phyloP scores from a whole-genome alignment of 92 coral and sea anemone genomes.

The Parazoanthus swiftii region DNA sequence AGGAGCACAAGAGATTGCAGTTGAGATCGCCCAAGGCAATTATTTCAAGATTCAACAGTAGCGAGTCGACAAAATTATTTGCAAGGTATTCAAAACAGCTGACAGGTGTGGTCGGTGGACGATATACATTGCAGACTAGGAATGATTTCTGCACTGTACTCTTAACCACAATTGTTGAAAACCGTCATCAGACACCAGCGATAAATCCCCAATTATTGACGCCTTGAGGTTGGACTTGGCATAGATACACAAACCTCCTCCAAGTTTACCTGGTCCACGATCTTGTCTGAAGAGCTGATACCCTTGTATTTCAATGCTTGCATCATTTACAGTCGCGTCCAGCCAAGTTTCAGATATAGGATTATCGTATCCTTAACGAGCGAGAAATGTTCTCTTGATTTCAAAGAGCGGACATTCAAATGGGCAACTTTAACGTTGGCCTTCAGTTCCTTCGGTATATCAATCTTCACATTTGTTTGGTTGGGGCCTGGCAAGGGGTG shows the following conservation, averaged over 20 bases:
- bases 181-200: constrained; percentile 20
- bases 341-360: background rate
- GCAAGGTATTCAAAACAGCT: constrained; percentile 47
- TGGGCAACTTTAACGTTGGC: no score
- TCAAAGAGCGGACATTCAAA: no score
- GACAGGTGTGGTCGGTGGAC: constrained; percentile 52
- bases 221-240: constrained; percentile 42
- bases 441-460: no score
- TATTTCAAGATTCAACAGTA: constrained; percentile 39
- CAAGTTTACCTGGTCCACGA: constrained; percentile 45
- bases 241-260: constrained; percentile 45
- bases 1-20: constrained; percentile 46
- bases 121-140: constrained; percentile 51
- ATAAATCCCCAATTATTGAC: constrained; percentile 6
- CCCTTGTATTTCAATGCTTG: background rate
- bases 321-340: background rate
- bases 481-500: no score
- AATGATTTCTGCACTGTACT: constrained; percentile 55
- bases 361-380: no score
- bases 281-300: constrained; percentile 54
- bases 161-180: constrained; percentile 53
- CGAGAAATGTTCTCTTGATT: no score
- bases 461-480: no score
- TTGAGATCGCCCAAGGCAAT: constrained; percentile 56
- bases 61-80: constrained; percentile 46